A percentile compares a stretch with the other conserved stretches of the same genome.
phyloP scores from a whole-genome alignment of 2,888 invertebrate genomes.

The Megaustenia siamemsis region DNA sequence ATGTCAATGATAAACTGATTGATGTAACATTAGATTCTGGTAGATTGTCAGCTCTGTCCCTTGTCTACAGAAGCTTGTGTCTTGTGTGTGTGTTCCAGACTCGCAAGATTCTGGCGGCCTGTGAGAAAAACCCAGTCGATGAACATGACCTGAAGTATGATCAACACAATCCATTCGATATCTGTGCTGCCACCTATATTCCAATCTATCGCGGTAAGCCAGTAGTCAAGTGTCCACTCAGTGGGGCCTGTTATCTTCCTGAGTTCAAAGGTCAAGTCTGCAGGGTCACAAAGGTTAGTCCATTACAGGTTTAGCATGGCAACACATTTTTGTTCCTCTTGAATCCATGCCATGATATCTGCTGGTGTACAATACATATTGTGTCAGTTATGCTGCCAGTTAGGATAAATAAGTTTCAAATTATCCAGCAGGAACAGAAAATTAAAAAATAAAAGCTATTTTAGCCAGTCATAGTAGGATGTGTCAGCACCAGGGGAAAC shows the following conservation, averaged over 20 bases:
- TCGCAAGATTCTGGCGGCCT: conserved; percentile 94
- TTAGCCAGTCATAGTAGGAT: too few species aligned
- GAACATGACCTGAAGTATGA: conserved; percentile 94
- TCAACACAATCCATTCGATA: conserved; percentile 97
- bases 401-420: too few species aligned
- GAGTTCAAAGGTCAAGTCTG: conserved; percentile 92
- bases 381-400: too few species aligned
- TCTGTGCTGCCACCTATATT: conserved; percentile 94
- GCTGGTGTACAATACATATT: too few species aligned
- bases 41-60: too few species aligned
- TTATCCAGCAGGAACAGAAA: too few species aligned
- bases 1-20: too few species aligned
- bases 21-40: too few species aligned
- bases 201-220: conserved; percentile 98
- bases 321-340: background rate
- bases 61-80: background rate
- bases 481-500: too few species aligned
- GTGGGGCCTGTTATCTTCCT: conserved; percentile 91
- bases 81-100: conserved; percentile 86
- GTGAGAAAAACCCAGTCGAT: conserved; percentile 93
- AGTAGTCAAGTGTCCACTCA: conserved; percentile 94
- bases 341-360: too few species aligned
- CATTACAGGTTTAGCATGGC: background rate
- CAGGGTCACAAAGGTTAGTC: conserved; percentile 81
- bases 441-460: too few species aligned